Conservation (phyloP, 2,797 vertebrate species). For the Bradypodion pumilum region DNA sequence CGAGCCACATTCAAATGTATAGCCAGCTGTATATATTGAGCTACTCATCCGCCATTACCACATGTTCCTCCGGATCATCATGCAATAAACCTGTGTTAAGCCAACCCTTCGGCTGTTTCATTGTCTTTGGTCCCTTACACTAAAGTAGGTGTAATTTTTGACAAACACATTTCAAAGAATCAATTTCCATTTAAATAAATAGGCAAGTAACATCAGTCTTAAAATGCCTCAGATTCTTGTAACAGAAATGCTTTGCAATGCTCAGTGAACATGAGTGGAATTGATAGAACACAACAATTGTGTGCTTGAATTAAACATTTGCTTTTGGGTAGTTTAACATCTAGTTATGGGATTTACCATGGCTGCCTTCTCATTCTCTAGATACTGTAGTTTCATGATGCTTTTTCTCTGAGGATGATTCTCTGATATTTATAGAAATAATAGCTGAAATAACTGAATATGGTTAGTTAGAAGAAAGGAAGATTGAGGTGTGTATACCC, state of each 20-base stretch:
- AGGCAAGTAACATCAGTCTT: constrained; percentile 42
- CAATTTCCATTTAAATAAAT: constrained; percentile 59
- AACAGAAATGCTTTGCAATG: constrained; percentile 31
- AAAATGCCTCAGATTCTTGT: constrained; percentile 53
- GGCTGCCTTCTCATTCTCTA: not conserved
- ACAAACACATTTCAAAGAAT: constrained; percentile 58
- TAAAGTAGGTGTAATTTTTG: constrained; percentile 56
- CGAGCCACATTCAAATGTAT: no score
- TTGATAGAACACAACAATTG: constrained; percentile 38
- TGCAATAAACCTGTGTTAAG: no score
- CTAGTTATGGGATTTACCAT: not conserved
- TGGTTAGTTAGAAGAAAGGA: not conserved
- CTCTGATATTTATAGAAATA: not conserved
- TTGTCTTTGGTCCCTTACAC: no score
- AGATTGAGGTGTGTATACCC: not conserved
- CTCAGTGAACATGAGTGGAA: constrained; percentile 10
- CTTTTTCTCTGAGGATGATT: not conserved
- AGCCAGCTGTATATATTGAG: no score
- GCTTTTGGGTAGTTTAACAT: not conserved
- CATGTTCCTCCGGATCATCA: no score
- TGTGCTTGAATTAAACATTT: constrained; percentile 8
- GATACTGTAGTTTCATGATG: not conserved
- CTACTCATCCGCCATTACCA: no score
- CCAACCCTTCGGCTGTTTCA: no score
- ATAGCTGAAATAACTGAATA: not conserved